Percentiles rank a stretch among this genome's conserved stretches.
Conservation (phyloP, 2,888 invertebrate genomes). For the Dicyrtoma fusca region DNA sequence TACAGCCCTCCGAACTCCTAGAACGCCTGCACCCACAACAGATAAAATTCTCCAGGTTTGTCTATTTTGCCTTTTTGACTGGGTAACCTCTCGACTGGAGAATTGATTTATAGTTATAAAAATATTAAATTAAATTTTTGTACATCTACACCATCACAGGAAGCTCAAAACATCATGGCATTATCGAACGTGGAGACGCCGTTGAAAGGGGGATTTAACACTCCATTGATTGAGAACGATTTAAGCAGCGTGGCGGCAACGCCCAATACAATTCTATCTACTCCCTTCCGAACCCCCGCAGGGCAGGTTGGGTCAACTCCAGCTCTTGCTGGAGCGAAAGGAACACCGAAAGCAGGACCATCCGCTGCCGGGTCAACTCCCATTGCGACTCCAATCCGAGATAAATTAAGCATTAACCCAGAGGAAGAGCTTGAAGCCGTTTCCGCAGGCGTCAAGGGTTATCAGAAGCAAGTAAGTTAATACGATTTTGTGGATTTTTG, state of each 20-base stretch:
- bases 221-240: slow-evolving; percentile 86
- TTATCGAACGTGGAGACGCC: slow-evolving; percentile 97
- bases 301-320: slow-evolving; percentile 45
- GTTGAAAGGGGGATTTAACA: slow-evolving; percentile 91
- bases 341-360: slow-evolving; percentile 46
- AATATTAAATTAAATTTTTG: not conserved
- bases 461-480: slow-evolving; percentile 69
- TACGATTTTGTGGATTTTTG: not conserved
- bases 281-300: slow-evolving; percentile 71
- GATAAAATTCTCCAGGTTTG: slow-evolving; percentile 69
- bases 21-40: slow-evolving; percentile 82
- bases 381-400: slow-evolving; percentile 80
- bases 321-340: slow-evolving; percentile 2
- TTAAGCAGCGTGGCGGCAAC: slow-evolving; percentile 83
- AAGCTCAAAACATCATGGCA: slow-evolving; percentile 98
- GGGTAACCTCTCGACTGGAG: not conserved
- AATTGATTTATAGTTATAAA: not conserved
- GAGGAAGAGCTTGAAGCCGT: slow-evolving; percentile 76
- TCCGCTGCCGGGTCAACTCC: slow-evolving; percentile 50
- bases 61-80: not conserved
- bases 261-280: slow-evolving; percentile 87
- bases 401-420: slow-evolving; percentile 92
- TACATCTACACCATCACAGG: slow-evolving; percentile 64
- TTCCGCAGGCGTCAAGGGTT: slow-evolving; percentile 68
- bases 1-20: slow-evolving; percentile 70